A percentile compares a stretch with the other conserved stretches of the same genome.
phyloP scores from a whole-genome alignment of 2,797 vertebrate species.

The Xiphorhynchus erythropygius region DNA sequence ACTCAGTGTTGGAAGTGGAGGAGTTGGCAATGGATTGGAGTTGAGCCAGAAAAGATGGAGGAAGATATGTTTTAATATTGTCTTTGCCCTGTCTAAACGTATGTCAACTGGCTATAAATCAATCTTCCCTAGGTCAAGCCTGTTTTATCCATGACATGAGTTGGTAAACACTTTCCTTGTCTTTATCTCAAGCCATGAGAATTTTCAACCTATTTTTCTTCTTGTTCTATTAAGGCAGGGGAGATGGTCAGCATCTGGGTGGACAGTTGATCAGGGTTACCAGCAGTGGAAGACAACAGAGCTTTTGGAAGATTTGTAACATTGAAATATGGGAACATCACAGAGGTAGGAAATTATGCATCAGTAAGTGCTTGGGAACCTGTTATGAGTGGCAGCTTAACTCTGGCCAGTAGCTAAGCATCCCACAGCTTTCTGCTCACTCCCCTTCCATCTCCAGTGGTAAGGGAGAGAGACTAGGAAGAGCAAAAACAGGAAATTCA shows the following conservation, averaged over 20 bases:
- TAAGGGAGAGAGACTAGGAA: not conserved
- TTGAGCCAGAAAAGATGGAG: not conserved
- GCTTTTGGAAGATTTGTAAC: not conserved
- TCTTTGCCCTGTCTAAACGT: not conserved
- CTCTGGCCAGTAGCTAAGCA: not conserved
- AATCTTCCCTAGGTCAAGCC: not conserved
- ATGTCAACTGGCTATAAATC: not conserved
- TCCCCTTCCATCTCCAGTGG: not conserved
- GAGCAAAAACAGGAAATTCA: not conserved
- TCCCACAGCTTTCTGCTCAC: not conserved
- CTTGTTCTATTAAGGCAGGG: not conserved
- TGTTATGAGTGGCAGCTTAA: too few relatives aligned
- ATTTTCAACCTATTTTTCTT: not conserved
- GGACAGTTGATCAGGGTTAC: not conserved
- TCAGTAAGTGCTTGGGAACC: not conserved
- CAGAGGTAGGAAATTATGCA: not conserved
- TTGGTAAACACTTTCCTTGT: not conserved
- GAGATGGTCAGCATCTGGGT: not conserved
- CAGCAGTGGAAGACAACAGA: not conserved
- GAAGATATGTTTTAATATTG: not conserved
- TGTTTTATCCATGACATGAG: not conserved
- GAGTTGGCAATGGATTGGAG: not conserved
- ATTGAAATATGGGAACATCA: not conserved
- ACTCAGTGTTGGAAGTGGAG: fast-evolving
- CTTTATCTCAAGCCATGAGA: not conserved